Evolutionary conservation across 2,888 invertebrate species (phyloP).

Genomic region (Parochlus steinenii): DNA sequence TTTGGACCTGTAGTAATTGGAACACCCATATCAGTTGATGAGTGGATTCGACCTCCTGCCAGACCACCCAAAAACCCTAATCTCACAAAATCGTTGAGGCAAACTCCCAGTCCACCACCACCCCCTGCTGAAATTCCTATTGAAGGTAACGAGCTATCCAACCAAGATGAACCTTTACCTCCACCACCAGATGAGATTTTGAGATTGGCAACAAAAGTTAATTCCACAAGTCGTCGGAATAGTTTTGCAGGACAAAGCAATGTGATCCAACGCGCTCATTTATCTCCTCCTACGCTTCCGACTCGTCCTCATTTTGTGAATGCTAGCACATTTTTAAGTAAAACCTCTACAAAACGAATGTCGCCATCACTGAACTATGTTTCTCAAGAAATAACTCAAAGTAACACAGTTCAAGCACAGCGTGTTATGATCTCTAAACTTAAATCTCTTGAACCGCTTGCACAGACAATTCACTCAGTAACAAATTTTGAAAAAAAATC

Average conservation of each 20-base stretch:
- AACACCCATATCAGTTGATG: slow-evolving; percentile 43
- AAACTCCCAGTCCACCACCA: slow-evolving; percentile 31
- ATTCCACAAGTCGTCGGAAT: slow-evolving; percentile 27
- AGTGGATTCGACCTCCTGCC: slow-evolving; percentile 57
- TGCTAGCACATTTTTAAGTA: no score
- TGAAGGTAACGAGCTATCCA: slow-evolving; percentile 20
- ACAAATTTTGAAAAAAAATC: background rate
- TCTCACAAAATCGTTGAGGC: slow-evolving; percentile 20
- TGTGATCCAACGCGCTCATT: slow-evolving; percentile 6
- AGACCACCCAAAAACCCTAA: slow-evolving; percentile 62
- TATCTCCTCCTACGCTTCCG: slow-evolving; percentile 8
- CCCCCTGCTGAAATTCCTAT: slow-evolving; percentile 25
- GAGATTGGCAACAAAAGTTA: slow-evolving; percentile 21
- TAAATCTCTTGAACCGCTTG: background rate
- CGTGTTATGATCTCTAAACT: slow-evolving; percentile 5
- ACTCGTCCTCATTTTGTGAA: no score
- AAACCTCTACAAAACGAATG: slow-evolving; percentile 9
- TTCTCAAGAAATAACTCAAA: slow-evolving; percentile 8
- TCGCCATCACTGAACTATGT: slow-evolving; percentile 2
- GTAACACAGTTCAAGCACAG: slow-evolving; percentile 8
- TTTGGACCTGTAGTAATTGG: slow-evolving; percentile 44
- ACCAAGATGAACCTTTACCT: slow-evolving; percentile 28
- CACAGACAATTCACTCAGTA: background rate
- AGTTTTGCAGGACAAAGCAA: slow-evolving; percentile 25
- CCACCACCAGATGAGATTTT: slow-evolving; percentile 30